Base-by-base conservation (phyloP, 2,113 vertebrate genomes). In the Zosterops borbonicus region DNA sequence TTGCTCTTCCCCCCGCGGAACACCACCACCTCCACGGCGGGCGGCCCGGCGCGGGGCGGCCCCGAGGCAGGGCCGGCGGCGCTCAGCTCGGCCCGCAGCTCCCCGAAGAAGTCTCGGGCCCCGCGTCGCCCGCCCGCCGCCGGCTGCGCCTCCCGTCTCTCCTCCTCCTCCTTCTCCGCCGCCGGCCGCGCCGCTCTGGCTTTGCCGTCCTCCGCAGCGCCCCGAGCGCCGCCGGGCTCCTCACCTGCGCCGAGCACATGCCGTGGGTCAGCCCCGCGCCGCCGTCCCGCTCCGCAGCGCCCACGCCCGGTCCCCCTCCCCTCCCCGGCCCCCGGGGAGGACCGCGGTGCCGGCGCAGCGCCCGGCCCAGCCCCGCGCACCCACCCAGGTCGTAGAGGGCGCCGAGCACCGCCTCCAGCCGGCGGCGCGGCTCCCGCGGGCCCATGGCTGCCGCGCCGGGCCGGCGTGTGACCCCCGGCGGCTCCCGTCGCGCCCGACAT, bases 1-100 rank as follows among this genome's bases (percentile, higher is more conserved):
- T 46, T 94, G 68, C 39, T 88, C 83, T 69, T 92, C 83, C 90
- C 79, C 27, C 65, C 87, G 13, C 44, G 87, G n/a, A 95, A 95
- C 87, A 95, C 92, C 39, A 95, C 95, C 1, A 94, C 50, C 79
- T 95, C 92, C 94, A 90, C 79, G 12, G 86, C 58, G 8, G 86
- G 47, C n/a, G 68, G 39, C 7, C 42, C 13, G 13, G 67, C 37
- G 9, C 52, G 3, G 42, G 33, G 0, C 29, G 25, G 46, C 37
- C 37, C 37, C 19, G 71, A 29, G 15, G 6, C 17, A 31, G 60
- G 6, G 14, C 47, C 18, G 22, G 50, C n/a, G 5, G 62, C 35
- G 35, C n/a, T 53, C 64, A 95, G 69, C 83, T 95, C 94, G 4
- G 83, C 87, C 29, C 83, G 91, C 91, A 95, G 7, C 52, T 83